Evolutionary conservation across 1,140 invertebrate genomes (phyloP).

Genomic region (Thalassaphorura encarpata): DNA sequence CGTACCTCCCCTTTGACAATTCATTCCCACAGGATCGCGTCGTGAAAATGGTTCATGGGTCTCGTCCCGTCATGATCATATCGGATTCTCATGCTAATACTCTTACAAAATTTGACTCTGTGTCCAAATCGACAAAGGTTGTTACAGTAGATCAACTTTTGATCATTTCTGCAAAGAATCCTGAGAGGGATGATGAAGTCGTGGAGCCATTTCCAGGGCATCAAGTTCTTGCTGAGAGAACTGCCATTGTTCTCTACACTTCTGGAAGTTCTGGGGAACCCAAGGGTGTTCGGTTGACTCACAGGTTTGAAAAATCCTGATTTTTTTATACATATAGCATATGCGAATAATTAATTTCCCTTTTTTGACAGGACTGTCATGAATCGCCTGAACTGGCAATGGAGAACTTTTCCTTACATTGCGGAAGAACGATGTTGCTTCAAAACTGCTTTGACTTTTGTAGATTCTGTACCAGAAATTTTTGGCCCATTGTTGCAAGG

Average conservation of each 20-base stretch:
- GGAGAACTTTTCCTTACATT: slow-evolving; percentile 59
- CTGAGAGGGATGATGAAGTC: background rate
- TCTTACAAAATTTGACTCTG: slow-evolving; percentile 16
- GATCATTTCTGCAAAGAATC: background rate
- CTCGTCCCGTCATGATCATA: slow-evolving; percentile 34
- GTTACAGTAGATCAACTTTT: background rate
- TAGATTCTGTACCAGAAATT: slow-evolving; percentile 74
- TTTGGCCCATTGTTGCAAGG: slow-evolving; percentile 70
- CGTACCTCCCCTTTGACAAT: slow-evolving; percentile 69
- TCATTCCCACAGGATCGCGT: slow-evolving; percentile 61
- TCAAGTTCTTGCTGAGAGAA: slow-evolving; percentile 11
- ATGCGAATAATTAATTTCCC: background rate
- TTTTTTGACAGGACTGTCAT: slow-evolving; percentile 46
- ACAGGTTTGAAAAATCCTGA: slow-evolving; percentile 37
- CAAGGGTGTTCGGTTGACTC: slow-evolving; percentile 79
- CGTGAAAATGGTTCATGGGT: slow-evolving; percentile 53
- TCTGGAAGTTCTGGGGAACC: slow-evolving; percentile 86
- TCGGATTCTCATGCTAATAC: slow-evolving; percentile 10
- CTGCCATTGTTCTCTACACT: slow-evolving; percentile 75
- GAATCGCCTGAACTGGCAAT: slow-evolving; percentile 76
- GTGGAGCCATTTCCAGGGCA: slow-evolving; percentile 1
- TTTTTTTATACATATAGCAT: background rate
- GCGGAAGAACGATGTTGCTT: slow-evolving; percentile 61
- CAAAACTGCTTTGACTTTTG: slow-evolving; percentile 79
- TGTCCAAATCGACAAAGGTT: background rate